phyloP scores from a whole-genome alignment of 2,797 vertebrate species.

The Brachyalestes nurse region DNA sequence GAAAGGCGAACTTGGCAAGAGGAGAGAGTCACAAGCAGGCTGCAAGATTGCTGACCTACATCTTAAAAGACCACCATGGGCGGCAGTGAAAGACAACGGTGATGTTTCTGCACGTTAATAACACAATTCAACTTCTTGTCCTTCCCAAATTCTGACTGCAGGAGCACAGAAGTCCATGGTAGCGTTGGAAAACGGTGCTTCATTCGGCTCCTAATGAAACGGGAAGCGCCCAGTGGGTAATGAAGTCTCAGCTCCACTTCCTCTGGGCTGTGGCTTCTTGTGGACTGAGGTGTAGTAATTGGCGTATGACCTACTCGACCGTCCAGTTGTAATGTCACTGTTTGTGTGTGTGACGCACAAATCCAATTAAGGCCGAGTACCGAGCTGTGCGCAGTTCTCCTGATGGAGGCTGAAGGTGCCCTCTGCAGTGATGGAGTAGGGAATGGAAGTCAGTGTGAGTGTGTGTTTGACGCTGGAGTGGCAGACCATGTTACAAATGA shows the following conservation, averaged over 20 bases:
- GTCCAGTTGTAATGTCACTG: slow-evolving; percentile 72
- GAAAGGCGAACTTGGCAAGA: neutral
- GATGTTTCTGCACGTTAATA: slow-evolving; percentile 22
- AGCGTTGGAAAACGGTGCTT: slow-evolving; percentile 6
- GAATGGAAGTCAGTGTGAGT: slow-evolving; percentile 33
- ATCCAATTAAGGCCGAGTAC: slow-evolving; percentile 63
- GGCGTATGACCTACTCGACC: slow-evolving; percentile 76
- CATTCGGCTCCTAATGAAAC: slow-evolving; percentile 53
- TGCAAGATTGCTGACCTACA: slow-evolving; percentile 31
- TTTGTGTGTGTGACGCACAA: slow-evolving; percentile 76
- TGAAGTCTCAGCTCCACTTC: slow-evolving; percentile 64
- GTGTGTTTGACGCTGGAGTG: slow-evolving; percentile 28
- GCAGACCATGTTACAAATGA: slow-evolving; percentile 63
- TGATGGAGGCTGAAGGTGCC: slow-evolving; percentile 73
- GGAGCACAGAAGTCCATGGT: neutral
- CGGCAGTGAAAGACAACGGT: slow-evolving; percentile 5
- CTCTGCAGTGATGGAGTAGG: slow-evolving; percentile 60
- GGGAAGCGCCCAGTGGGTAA: slow-evolving; percentile 59
- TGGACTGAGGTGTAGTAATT: slow-evolving; percentile 73
- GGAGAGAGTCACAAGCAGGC: neutral
- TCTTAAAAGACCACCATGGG: slow-evolving; percentile 28
- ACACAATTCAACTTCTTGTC: slow-evolving; percentile 28
- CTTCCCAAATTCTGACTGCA: neutral
- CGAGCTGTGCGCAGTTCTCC: slow-evolving; percentile 39
- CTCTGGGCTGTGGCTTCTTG: slow-evolving; percentile 36